Conservation (phyloP, 2,888 invertebrate genomes). For the Ochropleura leucogaster region DNA sequence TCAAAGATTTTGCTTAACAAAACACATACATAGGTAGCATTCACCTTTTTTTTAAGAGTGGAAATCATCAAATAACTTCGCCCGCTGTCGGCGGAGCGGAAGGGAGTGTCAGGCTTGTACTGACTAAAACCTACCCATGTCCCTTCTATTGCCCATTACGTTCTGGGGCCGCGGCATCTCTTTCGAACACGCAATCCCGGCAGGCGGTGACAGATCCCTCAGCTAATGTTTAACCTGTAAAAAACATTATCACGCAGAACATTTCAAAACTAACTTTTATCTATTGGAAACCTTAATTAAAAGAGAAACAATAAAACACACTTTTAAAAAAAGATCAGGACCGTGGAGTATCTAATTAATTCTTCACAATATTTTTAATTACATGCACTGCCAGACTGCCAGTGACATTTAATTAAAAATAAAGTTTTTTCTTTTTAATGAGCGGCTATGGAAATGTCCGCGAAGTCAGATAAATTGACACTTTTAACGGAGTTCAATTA, state of each 20-base stretch:
- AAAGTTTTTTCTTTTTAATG: conserved; percentile 20
- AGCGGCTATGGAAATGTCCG: background rate
- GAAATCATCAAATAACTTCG: too few species aligned
- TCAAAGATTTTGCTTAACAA: conserved; percentile 21
- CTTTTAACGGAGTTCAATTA: conserved; percentile 9
- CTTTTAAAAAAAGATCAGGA: conserved; percentile 24
- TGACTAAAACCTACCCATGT: too few species aligned
- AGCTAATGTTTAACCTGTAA: background rate
- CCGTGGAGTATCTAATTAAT: conserved; percentile 37
- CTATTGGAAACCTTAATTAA: background rate
- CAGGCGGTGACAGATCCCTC: too few species aligned
- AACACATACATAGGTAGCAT: conserved; percentile 6
- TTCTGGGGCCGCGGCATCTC: too few species aligned
- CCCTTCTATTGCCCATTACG: too few species aligned
- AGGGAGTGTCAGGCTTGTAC: too few species aligned
- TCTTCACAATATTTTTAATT: conserved; percentile 47
- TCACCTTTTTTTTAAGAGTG: too few species aligned
- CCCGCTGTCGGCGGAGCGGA: too few species aligned
- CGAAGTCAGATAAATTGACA: conserved; percentile 15
- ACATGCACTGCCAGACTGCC: conserved; percentile 25
- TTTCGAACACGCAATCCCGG: too few species aligned
- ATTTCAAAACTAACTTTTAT: background rate
- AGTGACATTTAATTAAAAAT: conserved; percentile 44
- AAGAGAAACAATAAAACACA: background rate
- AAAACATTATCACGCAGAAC: background rate